A percentile compares a stretch with the other conserved stretches of the same genome.
Evolutionary conservation across 2,113 vertebrate genomes (phyloP).

Genomic region (Lycocorax pyrrhopterus): DNA sequence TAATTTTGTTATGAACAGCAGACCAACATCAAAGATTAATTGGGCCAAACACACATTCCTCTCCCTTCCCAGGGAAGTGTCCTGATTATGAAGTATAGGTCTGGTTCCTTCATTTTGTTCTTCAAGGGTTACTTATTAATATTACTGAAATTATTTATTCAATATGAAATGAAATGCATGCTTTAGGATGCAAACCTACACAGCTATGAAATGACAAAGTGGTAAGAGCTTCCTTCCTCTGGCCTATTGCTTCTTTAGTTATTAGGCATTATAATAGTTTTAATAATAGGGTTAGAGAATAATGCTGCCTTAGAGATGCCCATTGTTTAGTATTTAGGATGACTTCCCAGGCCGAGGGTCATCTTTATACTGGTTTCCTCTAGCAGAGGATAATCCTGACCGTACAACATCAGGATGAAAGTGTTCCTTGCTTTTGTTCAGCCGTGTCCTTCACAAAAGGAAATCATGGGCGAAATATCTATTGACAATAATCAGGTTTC

Average conservation of each 20-base stretch:
- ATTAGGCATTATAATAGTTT: neutral
- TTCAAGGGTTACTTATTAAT: neutral
- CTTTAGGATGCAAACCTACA: neutral
- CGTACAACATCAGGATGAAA: neutral
- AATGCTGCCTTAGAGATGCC: neutral
- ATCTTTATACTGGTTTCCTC: neutral
- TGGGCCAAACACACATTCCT: neutral
- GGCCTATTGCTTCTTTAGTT: neutral
- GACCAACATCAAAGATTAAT: neutral
- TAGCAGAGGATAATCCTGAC: neutral
- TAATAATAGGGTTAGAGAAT: neutral
- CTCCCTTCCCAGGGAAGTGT: neutral
- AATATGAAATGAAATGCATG: neutral
- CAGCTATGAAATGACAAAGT: conserved; percentile 5
- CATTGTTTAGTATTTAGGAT: neutral
- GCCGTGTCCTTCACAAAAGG: neutral
- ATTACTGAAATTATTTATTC: conserved; percentile 21
- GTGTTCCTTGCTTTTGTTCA: neutral
- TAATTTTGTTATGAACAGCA: neutral
- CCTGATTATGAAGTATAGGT: neutral
- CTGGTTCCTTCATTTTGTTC: neutral
- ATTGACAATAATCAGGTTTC: neutral
- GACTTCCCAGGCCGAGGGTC: neutral
- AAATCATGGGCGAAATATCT: neutral
- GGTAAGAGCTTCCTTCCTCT: neutral